Evolutionary conservation across 2,797 vertebrate species (phyloP), one percentile per base, ranked within the genome.

Genomic region (Vespertilio murinus): DNA sequence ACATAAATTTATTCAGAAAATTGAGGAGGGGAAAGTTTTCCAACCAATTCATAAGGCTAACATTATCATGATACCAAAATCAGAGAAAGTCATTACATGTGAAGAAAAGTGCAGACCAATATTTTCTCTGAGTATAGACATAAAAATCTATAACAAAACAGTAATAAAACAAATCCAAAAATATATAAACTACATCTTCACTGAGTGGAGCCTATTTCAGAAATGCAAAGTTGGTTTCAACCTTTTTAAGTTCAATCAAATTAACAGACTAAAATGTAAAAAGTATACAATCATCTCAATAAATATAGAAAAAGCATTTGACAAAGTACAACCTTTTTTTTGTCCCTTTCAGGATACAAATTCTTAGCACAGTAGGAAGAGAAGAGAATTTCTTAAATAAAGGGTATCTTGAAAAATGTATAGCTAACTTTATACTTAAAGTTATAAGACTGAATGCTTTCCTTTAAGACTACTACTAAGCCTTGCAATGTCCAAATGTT

Each of bases 1-100:
- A 61, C 28, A 61, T 85, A 84, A 81, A 47, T 33, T 81, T 71
- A 3, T 67, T 88, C 70, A 85, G 38, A 84, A 95, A 91, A 88
- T 2, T 64, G 18, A 70, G 20, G 45, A 47, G 23, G 11, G 25
- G 7, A 75, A 88, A 14, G 2, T 11, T 78, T 78, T 16, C 65
- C 69, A 56, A 33, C 18, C 54, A 42, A 47, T 92, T 54, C 81
- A n/a, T 47, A 80, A 79, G 8, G 69, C 35, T 45, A 77, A 78
- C 25, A 64, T 33, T 70, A 38, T 17, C 8, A 18, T 25, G 38
- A 83, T 8, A n/a, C 30, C n/a, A 78, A 84, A 88, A 73, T 86
- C 54, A 80, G 28, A 47, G 25, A 64, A 65, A 73, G 20, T 52
- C 16, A 71, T 52, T n/a, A 22, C 16, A 84, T 3, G 14, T 25